phyloP scores from a whole-genome alignment of 2,113 vertebrate genomes.

The Damaliscus lunatus region DNA sequence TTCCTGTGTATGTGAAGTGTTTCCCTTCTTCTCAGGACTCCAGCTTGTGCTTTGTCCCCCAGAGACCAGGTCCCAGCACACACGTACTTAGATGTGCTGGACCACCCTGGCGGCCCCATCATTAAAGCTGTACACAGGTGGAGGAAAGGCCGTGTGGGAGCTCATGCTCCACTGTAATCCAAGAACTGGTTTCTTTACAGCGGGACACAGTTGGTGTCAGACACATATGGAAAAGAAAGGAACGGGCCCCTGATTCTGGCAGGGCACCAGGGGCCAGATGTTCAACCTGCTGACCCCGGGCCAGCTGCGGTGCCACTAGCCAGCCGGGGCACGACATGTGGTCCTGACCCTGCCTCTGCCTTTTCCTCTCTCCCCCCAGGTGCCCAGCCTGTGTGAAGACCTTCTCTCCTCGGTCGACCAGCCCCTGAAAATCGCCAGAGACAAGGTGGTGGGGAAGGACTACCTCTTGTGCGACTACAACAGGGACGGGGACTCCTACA shows the following conservation, averaged over 20 bases:
- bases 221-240: conserved; percentile 22
- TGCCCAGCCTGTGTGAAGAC: conserved; percentile 97
- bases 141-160: neutral
- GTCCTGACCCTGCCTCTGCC: neutral
- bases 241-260: neutral
- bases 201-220: conserved; percentile 32
- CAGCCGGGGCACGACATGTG: neutral
- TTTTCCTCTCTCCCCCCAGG: conserved; percentile 77
- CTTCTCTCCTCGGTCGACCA: conserved; percentile 99
- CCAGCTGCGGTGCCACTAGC: neutral
- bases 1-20: conserved; percentile 68
- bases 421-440: conserved; percentile 97
- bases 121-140: conserved; percentile 30
- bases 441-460: conserved; percentile 97
- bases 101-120: conserved; percentile 58
- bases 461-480: conserved; percentile 99
- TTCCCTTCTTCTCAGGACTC: conserved; percentile 67
- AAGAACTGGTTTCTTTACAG: conserved; percentile 38
- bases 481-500: conserved; percentile 98
- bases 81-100: conserved; percentile 16
- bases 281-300: neutral
- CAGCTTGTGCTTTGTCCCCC: conserved; percentile 11
- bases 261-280: conserved; percentile 36
- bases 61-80: neutral
- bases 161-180: neutral